phyloP scores from a whole-genome alignment of 2,113 vertebrate genomes.

The Gnathonemus longibarbis region DNA sequence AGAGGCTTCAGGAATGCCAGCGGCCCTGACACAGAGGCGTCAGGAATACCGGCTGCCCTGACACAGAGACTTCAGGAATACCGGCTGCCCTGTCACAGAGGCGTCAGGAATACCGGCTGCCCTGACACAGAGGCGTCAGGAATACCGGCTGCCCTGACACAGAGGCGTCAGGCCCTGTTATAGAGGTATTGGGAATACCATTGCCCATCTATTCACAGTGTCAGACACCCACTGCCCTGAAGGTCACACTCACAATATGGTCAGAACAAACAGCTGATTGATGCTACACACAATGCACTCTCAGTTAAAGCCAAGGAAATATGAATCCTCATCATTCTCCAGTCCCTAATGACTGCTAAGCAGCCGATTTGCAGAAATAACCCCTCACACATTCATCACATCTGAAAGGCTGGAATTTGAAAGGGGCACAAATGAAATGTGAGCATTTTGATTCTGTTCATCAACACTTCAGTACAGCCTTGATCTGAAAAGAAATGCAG shows the following conservation, averaged over 20 bases:
- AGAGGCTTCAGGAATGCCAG: neutral
- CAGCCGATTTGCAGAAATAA: neutral
- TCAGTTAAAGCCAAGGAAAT: neutral
- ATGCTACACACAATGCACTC: constrained; percentile 1
- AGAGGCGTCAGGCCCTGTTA: neutral
- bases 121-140: no score
- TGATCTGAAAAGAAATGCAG: neutral
- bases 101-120: no score
- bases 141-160: no score
- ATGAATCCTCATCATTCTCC: neutral
- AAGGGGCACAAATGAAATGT: neutral
- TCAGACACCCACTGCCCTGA: neutral
- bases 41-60: neutral
- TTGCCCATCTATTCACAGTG: neutral
- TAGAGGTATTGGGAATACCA: neutral
- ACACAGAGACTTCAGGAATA: neutral
- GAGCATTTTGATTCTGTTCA: neutral
- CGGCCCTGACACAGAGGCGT: neutral
- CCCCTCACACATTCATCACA: neutral
- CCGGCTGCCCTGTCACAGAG: neutral
- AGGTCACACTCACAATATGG: neutral
- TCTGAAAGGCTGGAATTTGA: neutral
- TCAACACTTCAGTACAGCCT: neutral
- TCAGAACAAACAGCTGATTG: neutral
- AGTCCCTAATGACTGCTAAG: neutral